phyloP scores from a whole-genome alignment of 2,888 invertebrate genomes.

The Drosophila mayaguana region DNA sequence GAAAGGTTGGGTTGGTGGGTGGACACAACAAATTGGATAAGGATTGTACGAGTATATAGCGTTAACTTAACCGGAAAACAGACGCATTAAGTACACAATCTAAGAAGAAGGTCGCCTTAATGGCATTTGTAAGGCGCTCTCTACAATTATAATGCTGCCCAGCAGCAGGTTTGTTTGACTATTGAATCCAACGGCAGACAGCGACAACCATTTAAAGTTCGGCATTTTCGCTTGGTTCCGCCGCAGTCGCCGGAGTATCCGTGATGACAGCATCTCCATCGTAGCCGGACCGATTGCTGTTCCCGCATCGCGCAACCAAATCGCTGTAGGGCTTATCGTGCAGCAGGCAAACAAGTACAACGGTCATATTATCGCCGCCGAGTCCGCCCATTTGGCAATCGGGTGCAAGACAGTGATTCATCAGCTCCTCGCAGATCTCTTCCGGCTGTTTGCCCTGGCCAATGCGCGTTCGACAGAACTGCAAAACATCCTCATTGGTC shows the following conservation, averaged over 20 bases:
- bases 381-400: slow-evolving; percentile 98
- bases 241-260: slow-evolving; percentile 2
- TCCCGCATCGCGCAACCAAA: slow-evolving; percentile 81
- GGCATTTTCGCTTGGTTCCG: background rate
- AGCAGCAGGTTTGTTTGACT: slow-evolving; percentile 55
- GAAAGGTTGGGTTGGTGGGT: background rate
- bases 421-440: slow-evolving; percentile 97
- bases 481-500: slow-evolving; percentile 96
- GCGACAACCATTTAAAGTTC: background rate
- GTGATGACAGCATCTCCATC: background rate
- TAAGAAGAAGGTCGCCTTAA: slow-evolving; percentile 43
- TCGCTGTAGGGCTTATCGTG: slow-evolving; percentile 84
- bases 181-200: slow-evolving; percentile 3
- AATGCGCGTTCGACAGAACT: slow-evolving; percentile 94
- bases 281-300: slow-evolving; percentile 23
- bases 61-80: slow-evolving; percentile 61
- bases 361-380: slow-evolving; percentile 99
- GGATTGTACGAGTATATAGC: slow-evolving; percentile 62
- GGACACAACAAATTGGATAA: slow-evolving; percentile 40
- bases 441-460: slow-evolving; percentile 94
- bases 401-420: slow-evolving; percentile 97
- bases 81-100: slow-evolving; percentile 52
- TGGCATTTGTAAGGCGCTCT: slow-evolving; percentile 54
- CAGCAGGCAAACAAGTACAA: slow-evolving; percentile 92
- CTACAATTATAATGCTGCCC: slow-evolving; percentile 43